Base-by-base conservation (phyloP, 2,797 vertebrate genomes). In the Microhierax caerulescens region DNA sequence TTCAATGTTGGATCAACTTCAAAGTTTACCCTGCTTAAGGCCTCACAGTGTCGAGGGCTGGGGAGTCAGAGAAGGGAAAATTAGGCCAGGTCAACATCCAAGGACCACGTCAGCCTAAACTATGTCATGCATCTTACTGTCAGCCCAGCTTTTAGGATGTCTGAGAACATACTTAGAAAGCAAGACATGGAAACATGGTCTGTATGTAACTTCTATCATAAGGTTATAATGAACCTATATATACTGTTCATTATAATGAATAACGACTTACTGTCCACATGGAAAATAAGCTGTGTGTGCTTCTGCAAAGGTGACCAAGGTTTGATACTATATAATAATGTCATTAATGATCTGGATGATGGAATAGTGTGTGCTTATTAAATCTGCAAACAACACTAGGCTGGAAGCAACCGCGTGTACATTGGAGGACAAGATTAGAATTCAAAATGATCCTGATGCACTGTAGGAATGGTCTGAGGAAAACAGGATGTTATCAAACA, bases 381-480 rank as follows among this genome's bases (percentile, higher is more conserved):
- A 93, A 93, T 79, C 74, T 79, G 63, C 80, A 95, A 91, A 96
- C 59, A 87, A 76, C 47, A 45, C 70, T 59, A 70, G 39, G 56
- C 59, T 96, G 80, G 63, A 96, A 95, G 81, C 30, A 70, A 89
- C 67, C 59, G 34, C 69, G 83, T 78, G 51, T 86, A 79, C 54
- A 65, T 14, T 48, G 43, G 48, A 94, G 86, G 51, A 93, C 81
- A 92, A 85, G 59, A 87, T 91, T 67, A 89, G 81, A 91, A 95
- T 95, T 93, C 63, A 79, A 77, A 96, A 85, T 59, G 34, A 92
- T 94, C 54, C 72, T 67, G 73, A 90, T 8, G 93, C 93, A 79
- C 70, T 43, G 27, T 70, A 91, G 39, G 59, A 95, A 89, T 48
- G 47, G 54, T 74, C 54, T 87, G 54, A 92, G 78, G 69, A 96